Evolutionary conservation across 2,797 vertebrate genomes (phyloP), one percentile per base, ranked within the genome.

Genomic region (Rhyacichthys aspro): DNA sequence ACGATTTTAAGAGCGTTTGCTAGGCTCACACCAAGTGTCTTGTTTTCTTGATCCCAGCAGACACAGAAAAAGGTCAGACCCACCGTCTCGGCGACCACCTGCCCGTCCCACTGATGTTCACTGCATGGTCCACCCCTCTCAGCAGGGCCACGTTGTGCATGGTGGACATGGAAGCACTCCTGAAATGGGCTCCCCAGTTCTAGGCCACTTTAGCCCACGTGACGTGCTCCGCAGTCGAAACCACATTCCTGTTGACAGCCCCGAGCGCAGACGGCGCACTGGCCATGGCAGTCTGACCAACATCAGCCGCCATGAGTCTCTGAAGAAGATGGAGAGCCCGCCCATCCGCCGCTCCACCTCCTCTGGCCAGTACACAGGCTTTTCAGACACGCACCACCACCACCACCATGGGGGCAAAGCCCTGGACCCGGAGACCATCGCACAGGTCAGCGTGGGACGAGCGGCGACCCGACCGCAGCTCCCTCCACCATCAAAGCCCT

Each of bases 391-490:
- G 44, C 95, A 94, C 74, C 95, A 77, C 50, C 81, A 81, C 36
- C 93, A 93, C 70, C 93, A 95, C 72, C 94, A 94, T 63, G 90
- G 95, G 1, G 81, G 86, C 83, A 99, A 98, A 85, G 90, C 95
- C 7, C 90, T 99, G 91, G 98, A 99, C 62, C 95, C 97, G 36
- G 97, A 99, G 89, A 95, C 95, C 69, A 99, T 99, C 89, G 97
- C 97, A 94, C 97, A 99, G 97, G 98, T 99, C 86, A 92, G 90
- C 88, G 88, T 74, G 79, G 90, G 89, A 91, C 88, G 84, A 90
- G 89, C 82, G 83, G 88, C 86, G 87, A 85, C 81, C 70, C 81
- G 61, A 83, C 79, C 81, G 81, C 84, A 79, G 86, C 87, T 86
- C 82, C 87, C 90, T 83, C 84, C 88, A 86, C 78, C 90, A 87